Conservation (phyloP, 2,797 vertebrate genomes). For the Tiaroga cobitis region DNA sequence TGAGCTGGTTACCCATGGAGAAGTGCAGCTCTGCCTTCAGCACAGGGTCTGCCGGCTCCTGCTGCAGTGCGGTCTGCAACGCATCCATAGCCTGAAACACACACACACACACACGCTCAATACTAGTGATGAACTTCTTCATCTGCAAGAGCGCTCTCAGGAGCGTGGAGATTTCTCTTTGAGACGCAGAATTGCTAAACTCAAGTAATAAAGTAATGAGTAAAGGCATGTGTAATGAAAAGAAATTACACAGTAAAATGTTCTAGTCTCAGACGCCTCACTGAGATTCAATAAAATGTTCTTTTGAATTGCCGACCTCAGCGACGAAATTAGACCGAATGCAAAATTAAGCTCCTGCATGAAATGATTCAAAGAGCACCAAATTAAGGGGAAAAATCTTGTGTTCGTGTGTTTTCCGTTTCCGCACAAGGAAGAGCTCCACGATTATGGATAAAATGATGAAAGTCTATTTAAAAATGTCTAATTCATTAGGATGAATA, state of each 20-base stretch:
- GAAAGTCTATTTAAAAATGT: neutral
- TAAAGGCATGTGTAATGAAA: neutral
- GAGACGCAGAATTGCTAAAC: neutral
- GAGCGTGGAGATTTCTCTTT: constrained; percentile 16
- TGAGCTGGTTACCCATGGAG: constrained; percentile 95
- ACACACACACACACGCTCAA: constrained; percentile 19
- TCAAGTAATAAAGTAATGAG: constrained; percentile 11
- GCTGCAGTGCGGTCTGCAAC: constrained; percentile 87
- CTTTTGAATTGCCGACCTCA: neutral
- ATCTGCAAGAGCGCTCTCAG: neutral
- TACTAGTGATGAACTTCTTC: neutral
- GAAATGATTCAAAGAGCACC: neutral
- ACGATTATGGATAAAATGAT: neutral
- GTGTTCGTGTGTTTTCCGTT: neutral
- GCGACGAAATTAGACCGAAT: neutral
- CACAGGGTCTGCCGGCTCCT: constrained; percentile 86
- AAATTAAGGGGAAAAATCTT: neutral
- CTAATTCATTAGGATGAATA: neutral
- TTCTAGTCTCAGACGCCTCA: neutral
- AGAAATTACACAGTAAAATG: neutral
- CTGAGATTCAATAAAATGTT: neutral
- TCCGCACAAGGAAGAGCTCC: neutral
- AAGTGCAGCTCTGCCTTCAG: constrained; percentile 92
- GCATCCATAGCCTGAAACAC: constrained; percentile 85
- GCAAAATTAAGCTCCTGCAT: neutral